phyloP scores from a whole-genome alignment of 1,140 invertebrate genomes.

The Homalodisca vitripennis region DNA sequence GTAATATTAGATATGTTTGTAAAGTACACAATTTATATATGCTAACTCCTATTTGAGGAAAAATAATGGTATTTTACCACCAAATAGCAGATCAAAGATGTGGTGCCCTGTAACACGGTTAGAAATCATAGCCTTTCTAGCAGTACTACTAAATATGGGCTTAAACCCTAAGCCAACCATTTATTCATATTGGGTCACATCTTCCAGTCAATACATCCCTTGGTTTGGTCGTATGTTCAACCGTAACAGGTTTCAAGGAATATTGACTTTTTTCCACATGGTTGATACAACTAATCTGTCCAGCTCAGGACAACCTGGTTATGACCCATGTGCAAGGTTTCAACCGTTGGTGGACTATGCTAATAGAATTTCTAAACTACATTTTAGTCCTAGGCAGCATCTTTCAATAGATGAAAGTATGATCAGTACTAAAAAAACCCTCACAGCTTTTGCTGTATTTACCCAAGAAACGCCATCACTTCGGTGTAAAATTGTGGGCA shows the following conservation, averaged over 20 bases:
- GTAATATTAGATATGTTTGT: conserved; percentile 18
- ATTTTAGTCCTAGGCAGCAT: conserved; percentile 9
- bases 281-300: conserved; percentile 9
- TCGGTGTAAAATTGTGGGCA: no score
- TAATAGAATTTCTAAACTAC: conserved; percentile 23
- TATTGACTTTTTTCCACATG: conserved; percentile 32
- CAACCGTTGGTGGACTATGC: conserved; percentile 27
- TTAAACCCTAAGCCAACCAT: conserved; percentile 15
- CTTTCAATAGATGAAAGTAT: conserved; percentile 35
- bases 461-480: no score
- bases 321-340: conserved; percentile 30
- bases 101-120: conserved; percentile 16
- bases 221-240: conserved; percentile 30
- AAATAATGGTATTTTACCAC: neutral
- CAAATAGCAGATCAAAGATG: neutral
- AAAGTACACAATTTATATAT: conserved; percentile 27
- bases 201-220: conserved; percentile 10
- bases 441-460: no score
- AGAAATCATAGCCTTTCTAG: conserved; percentile 23
- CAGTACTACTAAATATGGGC: conserved; percentile 25
- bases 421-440: no score
- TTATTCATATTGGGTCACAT: conserved; percentile 10
- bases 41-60: neutral
- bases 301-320: conserved; percentile 19
- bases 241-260: conserved; percentile 30